Conservation (phyloP, 2,888 invertebrate species). For the Nasonovia ribisnigri region DNA sequence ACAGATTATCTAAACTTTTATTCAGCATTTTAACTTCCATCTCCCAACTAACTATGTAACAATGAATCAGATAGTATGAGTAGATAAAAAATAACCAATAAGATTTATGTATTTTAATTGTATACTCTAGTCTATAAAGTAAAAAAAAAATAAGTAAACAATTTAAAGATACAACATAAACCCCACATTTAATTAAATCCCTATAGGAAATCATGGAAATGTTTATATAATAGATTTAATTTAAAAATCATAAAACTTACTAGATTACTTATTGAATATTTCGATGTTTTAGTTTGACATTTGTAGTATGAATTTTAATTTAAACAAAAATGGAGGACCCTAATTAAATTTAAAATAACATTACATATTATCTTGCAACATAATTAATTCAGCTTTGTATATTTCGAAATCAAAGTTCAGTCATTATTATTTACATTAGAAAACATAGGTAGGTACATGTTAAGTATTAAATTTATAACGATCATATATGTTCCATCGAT, state of each 20-base stretch:
- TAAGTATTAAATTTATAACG: background rate
- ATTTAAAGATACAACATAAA: background rate
- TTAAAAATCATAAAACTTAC: background rate
- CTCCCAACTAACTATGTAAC: background rate
- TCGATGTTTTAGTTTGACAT: background rate
- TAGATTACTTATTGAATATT: background rate
- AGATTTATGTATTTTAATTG: background rate
- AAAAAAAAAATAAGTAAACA: background rate
- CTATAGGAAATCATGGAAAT: background rate
- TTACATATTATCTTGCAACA: background rate
- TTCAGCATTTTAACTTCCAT: background rate
- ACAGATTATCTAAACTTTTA: background rate
- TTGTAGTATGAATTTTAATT: background rate
- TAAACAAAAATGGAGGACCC: background rate
- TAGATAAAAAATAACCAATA: background rate
- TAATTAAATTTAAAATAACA: background rate
- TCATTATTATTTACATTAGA: slow-evolving; percentile 2
- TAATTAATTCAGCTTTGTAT: background rate
- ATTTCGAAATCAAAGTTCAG: background rate
- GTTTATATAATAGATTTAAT: background rate
- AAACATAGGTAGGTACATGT: background rate
- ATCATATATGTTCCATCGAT: background rate
- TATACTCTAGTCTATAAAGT: background rate
- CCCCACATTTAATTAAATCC: background rate
- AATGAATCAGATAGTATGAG: background rate